phyloP scores from a whole-genome alignment of 2,113 vertebrate genomes.

The Edolisoma coerulescens region DNA sequence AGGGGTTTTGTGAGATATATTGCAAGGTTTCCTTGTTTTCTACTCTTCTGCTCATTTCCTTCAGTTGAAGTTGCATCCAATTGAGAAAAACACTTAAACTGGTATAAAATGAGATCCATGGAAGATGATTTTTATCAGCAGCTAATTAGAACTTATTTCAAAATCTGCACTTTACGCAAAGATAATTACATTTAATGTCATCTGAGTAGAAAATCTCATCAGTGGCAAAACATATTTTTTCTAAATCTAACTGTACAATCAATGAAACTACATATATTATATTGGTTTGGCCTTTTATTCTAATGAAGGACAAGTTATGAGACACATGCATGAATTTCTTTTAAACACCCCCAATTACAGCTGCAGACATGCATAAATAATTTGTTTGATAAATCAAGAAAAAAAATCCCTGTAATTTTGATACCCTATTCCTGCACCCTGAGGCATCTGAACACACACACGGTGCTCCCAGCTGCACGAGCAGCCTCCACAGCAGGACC shows the following conservation, averaged over 20 bases:
- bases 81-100: not conserved
- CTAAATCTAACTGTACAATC: not conserved
- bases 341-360: not conserved
- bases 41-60: not conserved
- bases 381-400: not conserved
- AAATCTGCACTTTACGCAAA: not conserved
- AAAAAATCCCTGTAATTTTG: not conserved
- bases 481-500: not conserved
- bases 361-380: not conserved
- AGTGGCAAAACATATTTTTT: not conserved
- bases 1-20: not conserved
- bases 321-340: accelerated
- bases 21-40: not conserved
- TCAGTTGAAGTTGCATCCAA: not conserved
- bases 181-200: not conserved
- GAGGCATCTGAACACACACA: not conserved
- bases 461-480: accelerated
- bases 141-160: not conserved
- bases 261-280: not conserved
- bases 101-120: not conserved
- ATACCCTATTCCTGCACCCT: not conserved
- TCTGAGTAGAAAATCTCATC: not conserved
- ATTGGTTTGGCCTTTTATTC: not conserved
- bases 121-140: not conserved
- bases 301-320: not conserved